Evolutionary conservation across 2,888 invertebrate species (phyloP), one percentile per base, ranked within the genome.

Genomic region (Rhagium mordax): DNA sequence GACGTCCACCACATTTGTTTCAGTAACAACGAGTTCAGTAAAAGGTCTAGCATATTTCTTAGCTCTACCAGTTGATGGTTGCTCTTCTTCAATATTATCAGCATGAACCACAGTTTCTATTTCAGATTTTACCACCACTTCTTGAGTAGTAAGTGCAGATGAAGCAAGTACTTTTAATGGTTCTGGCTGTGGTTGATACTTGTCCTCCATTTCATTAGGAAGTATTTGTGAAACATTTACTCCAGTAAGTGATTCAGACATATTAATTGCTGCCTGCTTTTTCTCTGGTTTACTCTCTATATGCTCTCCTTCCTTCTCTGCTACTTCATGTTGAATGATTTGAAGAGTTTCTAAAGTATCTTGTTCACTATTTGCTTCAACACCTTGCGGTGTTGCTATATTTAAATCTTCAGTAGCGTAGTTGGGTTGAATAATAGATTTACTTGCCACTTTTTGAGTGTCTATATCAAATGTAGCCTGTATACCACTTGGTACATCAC

Each of bases 1-100:
- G 87, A 87, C 74, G 90, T 94, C 94, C 15, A 88, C 88, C 29
- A 88, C 84, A 60, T 90, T 86, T 5, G 89, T 87, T 84, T 91
- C 90, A 57, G 89, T 89, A 7, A 91, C 86, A 67, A 90, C 84
- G 15, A 90, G 88, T 84, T 91, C 91, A 78, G 89, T 89, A 55
- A 89, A 84, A 51, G 89, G 87, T 73, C 87, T 86, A 21, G 89
- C 86, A 71, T 87, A 88, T 69, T 90, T 83, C 75, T 89, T 90
- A 4, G 91, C 91, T 73, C 81, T 87, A 3, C 88, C 89, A 21
- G 87, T 86, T 33, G 86, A 72, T 13, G 88, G 84, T 72, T 85
- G 84, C 60, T 89, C 87, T 81, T 89, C 85, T 21, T 81, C 76
- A 1, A 91, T 81, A 33, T 88, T 84, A 62, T 88, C 89, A 29